A percentile compares a stretch with the other conserved stretches of the same genome.
phyloP scores from a whole-genome alignment of 2,113 vertebrate genomes.

The Calonectris borealis region DNA sequence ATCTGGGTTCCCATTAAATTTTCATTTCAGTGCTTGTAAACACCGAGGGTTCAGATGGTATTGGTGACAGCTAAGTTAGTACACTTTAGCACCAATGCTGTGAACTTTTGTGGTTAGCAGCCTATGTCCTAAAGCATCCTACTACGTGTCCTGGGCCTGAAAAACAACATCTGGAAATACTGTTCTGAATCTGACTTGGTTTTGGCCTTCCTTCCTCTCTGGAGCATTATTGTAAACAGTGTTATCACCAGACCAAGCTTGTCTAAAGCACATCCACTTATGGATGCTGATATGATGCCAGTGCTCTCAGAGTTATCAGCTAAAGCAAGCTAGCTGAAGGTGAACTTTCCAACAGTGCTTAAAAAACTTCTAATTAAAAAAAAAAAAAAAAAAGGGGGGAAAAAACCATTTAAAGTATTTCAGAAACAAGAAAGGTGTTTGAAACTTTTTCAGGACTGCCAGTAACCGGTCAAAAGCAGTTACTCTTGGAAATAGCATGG shows the following conservation, averaged over 20 bases:
- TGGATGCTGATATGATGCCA: not conserved
- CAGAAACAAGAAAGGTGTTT: not conserved
- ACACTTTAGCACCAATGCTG: not conserved
- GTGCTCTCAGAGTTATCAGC: not conserved
- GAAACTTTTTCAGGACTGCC: not conserved
- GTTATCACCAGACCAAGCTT: not conserved
- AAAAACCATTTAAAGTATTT: not conserved
- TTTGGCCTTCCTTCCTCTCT: not conserved
- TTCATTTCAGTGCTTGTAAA: not conserved
- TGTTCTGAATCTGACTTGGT: not conserved
- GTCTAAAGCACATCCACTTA: not conserved
- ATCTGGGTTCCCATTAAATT: not conserved
- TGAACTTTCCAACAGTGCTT: conserved; percentile 6
- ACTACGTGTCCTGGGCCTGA: not conserved
- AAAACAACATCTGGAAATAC: not conserved
- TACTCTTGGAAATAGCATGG: not conserved
- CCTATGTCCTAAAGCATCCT: not conserved
- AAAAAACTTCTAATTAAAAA: not conserved
- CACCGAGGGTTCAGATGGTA: not conserved
- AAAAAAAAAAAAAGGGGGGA: not conserved
- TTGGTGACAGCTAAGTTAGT: not conserved
- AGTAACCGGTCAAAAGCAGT: not conserved
- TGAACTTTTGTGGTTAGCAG: not conserved
- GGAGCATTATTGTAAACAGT: not conserved
- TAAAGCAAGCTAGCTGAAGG: conserved; percentile 15